These are phyloP conservation scores for Peromyscus leucopus DNA, from an alignment of 2,113 vertebrate species.

Conservation along the genomic window DNA sequence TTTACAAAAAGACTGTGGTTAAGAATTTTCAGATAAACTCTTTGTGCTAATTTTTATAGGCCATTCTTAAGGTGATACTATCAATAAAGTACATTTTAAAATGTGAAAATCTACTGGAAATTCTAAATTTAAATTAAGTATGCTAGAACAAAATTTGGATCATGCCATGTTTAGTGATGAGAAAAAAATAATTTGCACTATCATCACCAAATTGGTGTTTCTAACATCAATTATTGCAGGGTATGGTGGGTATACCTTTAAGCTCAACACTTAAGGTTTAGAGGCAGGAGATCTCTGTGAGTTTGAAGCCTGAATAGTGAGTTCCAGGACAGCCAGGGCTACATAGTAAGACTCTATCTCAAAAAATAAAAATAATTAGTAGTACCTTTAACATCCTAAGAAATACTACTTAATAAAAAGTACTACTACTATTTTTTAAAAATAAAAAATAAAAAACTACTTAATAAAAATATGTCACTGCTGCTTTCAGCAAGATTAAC, in stretches of 20 bases:
- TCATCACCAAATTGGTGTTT: neutral
- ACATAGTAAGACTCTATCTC: neutral
- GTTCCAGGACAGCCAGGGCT: neutral
- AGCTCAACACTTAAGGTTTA: neutral
- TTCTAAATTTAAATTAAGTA: constrained; percentile 47
- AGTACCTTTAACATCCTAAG: constrained; percentile 9
- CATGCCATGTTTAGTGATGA: neutral
- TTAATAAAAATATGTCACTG: neutral
- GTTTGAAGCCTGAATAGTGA: neutral
- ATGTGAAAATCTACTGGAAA: neutral
- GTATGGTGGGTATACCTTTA: neutral
- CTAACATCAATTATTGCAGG: constrained; percentile 34
- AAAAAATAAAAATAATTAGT: neutral
- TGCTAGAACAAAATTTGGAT: neutral
- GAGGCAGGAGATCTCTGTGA: neutral
- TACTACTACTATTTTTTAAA: no score
- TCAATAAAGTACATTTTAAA: constrained; percentile 2
- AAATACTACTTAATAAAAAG: constrained; percentile 27
- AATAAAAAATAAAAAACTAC: neutral
- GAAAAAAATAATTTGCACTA: constrained; percentile 49
- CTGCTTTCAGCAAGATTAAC: neutral
- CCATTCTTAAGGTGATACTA: constrained; percentile 17
- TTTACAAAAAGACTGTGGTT: neutral
- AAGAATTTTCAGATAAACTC: constrained; percentile 8
- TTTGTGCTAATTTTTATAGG: constrained; percentile 14